Conservation (phyloP, 2,888 invertebrate species). For the Baronia brevicornis region DNA sequence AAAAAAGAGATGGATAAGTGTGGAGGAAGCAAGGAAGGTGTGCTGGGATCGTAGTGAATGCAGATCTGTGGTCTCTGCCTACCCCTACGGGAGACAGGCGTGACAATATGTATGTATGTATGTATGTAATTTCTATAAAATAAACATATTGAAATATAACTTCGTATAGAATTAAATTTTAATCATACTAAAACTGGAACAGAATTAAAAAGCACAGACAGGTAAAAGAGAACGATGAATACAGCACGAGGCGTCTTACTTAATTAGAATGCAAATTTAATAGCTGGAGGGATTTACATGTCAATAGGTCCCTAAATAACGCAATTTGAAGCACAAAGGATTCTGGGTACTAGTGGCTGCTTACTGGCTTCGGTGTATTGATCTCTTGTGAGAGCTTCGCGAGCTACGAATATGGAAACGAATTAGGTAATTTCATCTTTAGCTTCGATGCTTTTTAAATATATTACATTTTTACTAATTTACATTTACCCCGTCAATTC, state of each 20-base stretch:
- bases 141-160: too few relatives aligned
- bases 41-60: too few relatives aligned
- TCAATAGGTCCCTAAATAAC: constrained; percentile 68
- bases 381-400: constrained; percentile 5
- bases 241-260: constrained; percentile 30
- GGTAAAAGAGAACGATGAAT: constrained; percentile 46
- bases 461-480: too few relatives aligned
- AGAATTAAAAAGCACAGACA: constrained; percentile 22
- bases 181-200: constrained; percentile 22
- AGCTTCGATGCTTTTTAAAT: too few relatives aligned
- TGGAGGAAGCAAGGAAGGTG: too few relatives aligned
- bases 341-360: constrained; percentile 18
- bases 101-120: too few relatives aligned
- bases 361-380: constrained; percentile 13
- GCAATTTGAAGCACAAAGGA: constrained; percentile 62
- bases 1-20: too few relatives aligned
- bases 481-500: too few relatives aligned
- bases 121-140: too few relatives aligned
- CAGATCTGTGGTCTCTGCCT: too few relatives aligned
- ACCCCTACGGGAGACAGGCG: too few relatives aligned
- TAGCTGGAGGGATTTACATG: constrained; percentile 70
- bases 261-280: constrained; percentile 75
- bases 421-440: constrained; percentile 3
- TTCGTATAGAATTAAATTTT: constrained; percentile 19
- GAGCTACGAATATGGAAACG: neutral